These are phyloP conservation scores for Dorcus hopei DNA, from an alignment of 2,888 invertebrate species.

Conservation along the genomic window DNA sequence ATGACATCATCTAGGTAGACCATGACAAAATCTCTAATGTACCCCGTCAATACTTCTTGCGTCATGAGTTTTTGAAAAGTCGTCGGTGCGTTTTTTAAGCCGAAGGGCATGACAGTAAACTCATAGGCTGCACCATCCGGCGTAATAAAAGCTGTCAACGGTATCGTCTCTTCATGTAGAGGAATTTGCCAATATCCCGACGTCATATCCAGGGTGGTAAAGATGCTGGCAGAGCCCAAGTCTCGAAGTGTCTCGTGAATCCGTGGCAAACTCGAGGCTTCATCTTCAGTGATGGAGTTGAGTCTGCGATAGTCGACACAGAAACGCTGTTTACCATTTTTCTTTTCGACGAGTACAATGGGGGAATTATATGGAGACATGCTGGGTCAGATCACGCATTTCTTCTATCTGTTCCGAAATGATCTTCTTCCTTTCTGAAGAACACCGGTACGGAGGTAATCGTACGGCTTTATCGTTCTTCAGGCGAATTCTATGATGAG, in stretches of 20 bases:
- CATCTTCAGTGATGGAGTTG: constrained; percentile 17
- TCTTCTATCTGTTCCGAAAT: constrained; percentile 22
- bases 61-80: constrained; percentile 35
- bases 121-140: constrained; percentile 32
- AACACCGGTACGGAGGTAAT: too few species aligned
- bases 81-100: constrained; percentile 30
- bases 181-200: constrained; percentile 38
- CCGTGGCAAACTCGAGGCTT: constrained; percentile 22
- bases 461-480: too few species aligned
- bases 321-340: constrained; percentile 24
- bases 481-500: too few species aligned
- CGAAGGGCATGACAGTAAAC: constrained; percentile 34
- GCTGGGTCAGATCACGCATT: constrained; percentile 27
- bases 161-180: constrained; percentile 22
- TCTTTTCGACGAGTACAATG: constrained; percentile 25
- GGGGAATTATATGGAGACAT: constrained; percentile 21
- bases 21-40: constrained; percentile 18
- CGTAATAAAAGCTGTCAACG: constrained; percentile 31
- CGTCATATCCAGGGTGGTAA: constrained; percentile 33
- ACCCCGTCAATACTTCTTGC: constrained; percentile 23
- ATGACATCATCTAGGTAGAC: constrained; percentile 37
- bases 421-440: too few species aligned
- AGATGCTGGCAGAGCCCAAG: constrained; percentile 29
- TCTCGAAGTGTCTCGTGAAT: constrained; percentile 28
- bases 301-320: too few species aligned